phyloP scores from a whole-genome alignment of 2,113 vertebrate species.

The Apus apus region DNA sequence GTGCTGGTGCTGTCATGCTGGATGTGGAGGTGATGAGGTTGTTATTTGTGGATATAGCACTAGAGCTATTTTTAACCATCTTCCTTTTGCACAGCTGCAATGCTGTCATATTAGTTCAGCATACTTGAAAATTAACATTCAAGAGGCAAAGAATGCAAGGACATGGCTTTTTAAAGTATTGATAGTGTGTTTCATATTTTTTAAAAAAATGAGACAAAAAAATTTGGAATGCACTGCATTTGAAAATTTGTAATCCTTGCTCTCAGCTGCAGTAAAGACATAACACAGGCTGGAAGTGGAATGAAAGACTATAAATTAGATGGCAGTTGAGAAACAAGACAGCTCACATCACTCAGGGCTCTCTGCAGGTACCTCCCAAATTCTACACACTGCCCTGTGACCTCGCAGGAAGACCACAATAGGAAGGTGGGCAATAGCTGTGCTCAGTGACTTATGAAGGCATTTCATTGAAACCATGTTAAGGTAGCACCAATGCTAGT shows the following conservation, averaged over 20 bases:
- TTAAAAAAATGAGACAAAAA: background rate
- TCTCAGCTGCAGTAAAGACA: background rate
- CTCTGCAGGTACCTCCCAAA: background rate
- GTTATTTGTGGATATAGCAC: background rate
- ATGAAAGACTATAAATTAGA: background rate
- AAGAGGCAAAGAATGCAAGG: background rate
- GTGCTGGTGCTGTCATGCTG: background rate
- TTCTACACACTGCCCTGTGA: background rate
- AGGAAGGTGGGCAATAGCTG: background rate
- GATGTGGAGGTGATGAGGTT: background rate
- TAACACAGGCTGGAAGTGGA: background rate
- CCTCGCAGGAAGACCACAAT: background rate
- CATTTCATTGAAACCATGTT: background rate
- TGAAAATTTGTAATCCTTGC: background rate
- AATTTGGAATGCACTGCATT: background rate
- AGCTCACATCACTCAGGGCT: background rate
- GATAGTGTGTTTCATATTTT: background rate
- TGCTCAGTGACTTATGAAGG: background rate
- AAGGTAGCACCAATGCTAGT: background rate
- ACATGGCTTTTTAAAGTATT: background rate
- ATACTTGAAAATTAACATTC: background rate
- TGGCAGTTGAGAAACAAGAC: background rate
- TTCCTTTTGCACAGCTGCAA: background rate
- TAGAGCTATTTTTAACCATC: slow-evolving; percentile 4
- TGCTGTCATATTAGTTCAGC: background rate